Conservation (phyloP, 2,888 invertebrate genomes). For the Timandra comae region DNA sequence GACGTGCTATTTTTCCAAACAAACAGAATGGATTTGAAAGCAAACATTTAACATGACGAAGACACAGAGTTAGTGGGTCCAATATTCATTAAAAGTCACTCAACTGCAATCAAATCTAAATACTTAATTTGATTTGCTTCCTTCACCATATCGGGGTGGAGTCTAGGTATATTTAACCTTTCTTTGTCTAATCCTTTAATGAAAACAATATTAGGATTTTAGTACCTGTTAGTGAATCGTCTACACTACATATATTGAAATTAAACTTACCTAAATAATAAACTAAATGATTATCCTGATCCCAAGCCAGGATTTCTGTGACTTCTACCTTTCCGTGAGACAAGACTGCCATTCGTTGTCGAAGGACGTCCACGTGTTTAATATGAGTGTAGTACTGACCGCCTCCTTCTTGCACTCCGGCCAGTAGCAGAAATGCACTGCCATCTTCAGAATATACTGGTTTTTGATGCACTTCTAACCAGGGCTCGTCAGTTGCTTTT, state of each 20-base stretch:
- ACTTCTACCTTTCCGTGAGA: slow-evolving; percentile 93
- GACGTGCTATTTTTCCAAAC: slow-evolving; percentile 18
- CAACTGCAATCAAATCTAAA: slow-evolving; percentile 57
- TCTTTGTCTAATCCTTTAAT: slow-evolving; percentile 65
- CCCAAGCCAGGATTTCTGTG: slow-evolving; percentile 88
- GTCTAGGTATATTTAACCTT: slow-evolving; percentile 50
- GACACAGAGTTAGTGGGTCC: slow-evolving; percentile 32
- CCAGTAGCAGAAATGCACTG: slow-evolving; percentile 87
- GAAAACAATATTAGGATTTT: slow-evolving; percentile 27
- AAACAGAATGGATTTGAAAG: slow-evolving; percentile 19
- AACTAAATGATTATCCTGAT: slow-evolving; percentile 87
- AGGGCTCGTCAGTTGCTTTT: slow-evolving; percentile 88
- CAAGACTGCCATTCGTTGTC: slow-evolving; percentile 89
- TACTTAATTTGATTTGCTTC: slow-evolving; percentile 71
- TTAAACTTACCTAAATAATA: slow-evolving; percentile 77
- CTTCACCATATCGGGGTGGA: slow-evolving; percentile 60
- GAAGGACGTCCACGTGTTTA: slow-evolving; percentile 88
- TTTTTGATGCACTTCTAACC: slow-evolving; percentile 90
- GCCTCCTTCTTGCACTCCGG: slow-evolving; percentile 89
- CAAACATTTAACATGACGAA: slow-evolving; percentile 29
- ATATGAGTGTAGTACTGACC: slow-evolving; percentile 92
- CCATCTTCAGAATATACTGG: slow-evolving; percentile 91
- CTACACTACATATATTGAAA: not conserved
- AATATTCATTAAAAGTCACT: slow-evolving; percentile 43
- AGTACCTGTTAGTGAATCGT: slow-evolving; percentile 10